Percentiles rank a stretch among this genome's conserved stretches.
Evolutionary conservation across 2,797 vertebrate genomes (phyloP).

Genomic region (Oryzias dopingdopingensis): DNA sequence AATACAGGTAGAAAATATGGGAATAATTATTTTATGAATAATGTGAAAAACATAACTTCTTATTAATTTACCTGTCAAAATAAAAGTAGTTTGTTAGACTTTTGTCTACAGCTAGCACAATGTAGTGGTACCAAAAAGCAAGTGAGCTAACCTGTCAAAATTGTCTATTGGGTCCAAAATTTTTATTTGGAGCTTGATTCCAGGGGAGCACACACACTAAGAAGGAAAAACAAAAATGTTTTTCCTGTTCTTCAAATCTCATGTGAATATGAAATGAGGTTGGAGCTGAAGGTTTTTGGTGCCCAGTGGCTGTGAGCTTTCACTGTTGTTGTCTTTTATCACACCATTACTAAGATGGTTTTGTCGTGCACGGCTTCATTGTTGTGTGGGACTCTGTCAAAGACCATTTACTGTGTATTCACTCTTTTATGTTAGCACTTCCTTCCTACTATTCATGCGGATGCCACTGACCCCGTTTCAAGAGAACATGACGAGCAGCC

Average conservation of each 20-base stretch:
- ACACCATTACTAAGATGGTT: constrained; percentile 18
- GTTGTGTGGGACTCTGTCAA: constrained; percentile 41
- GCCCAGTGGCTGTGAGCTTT: constrained; percentile 8
- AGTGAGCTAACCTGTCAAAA: too few species aligned
- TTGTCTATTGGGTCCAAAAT: too few species aligned
- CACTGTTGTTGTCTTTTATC: constrained; percentile 28
- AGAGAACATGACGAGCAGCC: constrained; percentile 33
- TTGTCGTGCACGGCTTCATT: constrained; percentile 36
- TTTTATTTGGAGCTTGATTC: background rate
- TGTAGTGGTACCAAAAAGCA: too few species aligned
- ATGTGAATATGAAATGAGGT: constrained; percentile 10
- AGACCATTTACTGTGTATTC: constrained; percentile 39
- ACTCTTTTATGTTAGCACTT: constrained; percentile 37
- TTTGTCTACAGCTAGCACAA: too few species aligned
- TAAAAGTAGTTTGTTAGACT: too few species aligned
- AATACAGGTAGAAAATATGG: too few species aligned
- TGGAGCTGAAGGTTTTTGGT: background rate
- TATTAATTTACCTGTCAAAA: too few species aligned
- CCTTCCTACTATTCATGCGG: constrained; percentile 67
- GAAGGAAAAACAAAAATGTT: constrained; percentile 1
- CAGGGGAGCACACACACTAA: background rate
- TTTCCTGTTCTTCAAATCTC: constrained; percentile 15
- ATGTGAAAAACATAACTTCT: too few species aligned
- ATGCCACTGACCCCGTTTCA: constrained; percentile 56
- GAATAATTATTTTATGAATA: too few species aligned